Evolutionary conservation across 2,888 invertebrate species (phyloP).

Genomic region (Vannuccia rotundouncinata): DNA sequence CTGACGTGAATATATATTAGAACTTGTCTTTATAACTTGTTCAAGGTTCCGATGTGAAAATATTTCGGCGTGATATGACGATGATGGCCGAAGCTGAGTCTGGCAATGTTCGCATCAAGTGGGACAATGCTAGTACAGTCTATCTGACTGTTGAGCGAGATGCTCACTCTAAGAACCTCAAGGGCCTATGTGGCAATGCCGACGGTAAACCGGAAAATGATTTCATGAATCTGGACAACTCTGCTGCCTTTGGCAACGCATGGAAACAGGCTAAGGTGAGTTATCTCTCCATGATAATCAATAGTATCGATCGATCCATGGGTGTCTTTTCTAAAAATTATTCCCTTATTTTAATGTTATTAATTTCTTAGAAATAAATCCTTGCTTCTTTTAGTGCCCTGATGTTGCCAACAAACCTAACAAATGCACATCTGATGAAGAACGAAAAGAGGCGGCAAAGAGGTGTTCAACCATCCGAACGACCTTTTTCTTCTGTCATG

Average conservation of each 20-base stretch:
- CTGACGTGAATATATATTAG: no score
- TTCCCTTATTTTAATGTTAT: neutral
- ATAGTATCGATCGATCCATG: slow-evolving; percentile 54
- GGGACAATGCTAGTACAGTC: slow-evolving; percentile 41
- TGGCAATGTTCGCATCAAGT: slow-evolving; percentile 39
- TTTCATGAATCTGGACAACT: slow-evolving; percentile 30
- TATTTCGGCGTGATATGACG: neutral
- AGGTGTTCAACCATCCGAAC: slow-evolving; percentile 27
- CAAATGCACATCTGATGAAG: slow-evolving; percentile 22
- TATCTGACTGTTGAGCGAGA: slow-evolving; percentile 40
- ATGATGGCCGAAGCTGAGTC: slow-evolving; percentile 11
- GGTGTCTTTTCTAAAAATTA: no score
- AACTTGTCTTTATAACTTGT: neutral
- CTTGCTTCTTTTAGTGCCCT: slow-evolving; percentile 29
- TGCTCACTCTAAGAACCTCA: slow-evolving; percentile 25
- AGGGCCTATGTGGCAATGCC: slow-evolving; percentile 42
- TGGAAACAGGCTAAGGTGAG: slow-evolving; percentile 32
- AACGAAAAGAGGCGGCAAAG: neutral
- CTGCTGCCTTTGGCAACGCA: slow-evolving; percentile 40
- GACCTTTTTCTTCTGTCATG: slow-evolving; percentile 32
- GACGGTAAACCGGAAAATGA: slow-evolving; percentile 41
- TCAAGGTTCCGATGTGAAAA: slow-evolving; percentile 3
- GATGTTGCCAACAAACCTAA: slow-evolving; percentile 33
- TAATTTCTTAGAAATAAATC: neutral
- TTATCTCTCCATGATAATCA: neutral